These are phyloP conservation scores for Drosophila niveifrons DNA, from an alignment of 2,888 invertebrate species.

Conservation along the genomic window DNA sequence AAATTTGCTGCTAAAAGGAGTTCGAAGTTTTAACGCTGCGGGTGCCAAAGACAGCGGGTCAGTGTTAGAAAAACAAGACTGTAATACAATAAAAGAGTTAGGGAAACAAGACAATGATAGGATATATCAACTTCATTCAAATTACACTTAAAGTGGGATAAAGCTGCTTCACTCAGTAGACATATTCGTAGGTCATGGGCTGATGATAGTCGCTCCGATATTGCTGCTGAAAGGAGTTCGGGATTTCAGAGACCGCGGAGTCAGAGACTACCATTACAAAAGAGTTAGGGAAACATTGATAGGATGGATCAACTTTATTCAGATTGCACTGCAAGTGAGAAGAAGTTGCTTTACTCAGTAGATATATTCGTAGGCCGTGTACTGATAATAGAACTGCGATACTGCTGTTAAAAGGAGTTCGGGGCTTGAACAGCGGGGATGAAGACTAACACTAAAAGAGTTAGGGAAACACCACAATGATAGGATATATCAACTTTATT, in stretches of 20 bases:
- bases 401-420: too few relatives aligned
- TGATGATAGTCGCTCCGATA: constrained; percentile 78
- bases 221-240: constrained; percentile 82
- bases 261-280: background rate
- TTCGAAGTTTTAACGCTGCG: constrained; percentile 78
- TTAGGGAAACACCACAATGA: too few relatives aligned
- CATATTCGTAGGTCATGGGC: constrained; percentile 79
- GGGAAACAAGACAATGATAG: too few relatives aligned
- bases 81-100: too few relatives aligned
- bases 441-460: too few relatives aligned
- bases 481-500: constrained; percentile 52
- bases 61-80: too few relatives aligned
- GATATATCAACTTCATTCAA: constrained; percentile 64
- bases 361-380: constrained; percentile 78
- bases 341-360: constrained; percentile 45
- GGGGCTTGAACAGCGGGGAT: too few relatives aligned
- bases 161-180: constrained; percentile 51
- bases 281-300: constrained; percentile 27
- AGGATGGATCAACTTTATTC: constrained; percentile 60
- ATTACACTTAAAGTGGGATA: background rate
- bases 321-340: constrained; percentile 50
- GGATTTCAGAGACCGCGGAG: constrained; percentile 60
- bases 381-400: constrained; percentile 59
- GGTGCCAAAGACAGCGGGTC: constrained; percentile 72
- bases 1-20: constrained; percentile 82